Percentiles rank a stretch among this genome's conserved stretches.
phyloP scores from a whole-genome alignment of 2,888 invertebrate species.

The Rapana venosa region DNA sequence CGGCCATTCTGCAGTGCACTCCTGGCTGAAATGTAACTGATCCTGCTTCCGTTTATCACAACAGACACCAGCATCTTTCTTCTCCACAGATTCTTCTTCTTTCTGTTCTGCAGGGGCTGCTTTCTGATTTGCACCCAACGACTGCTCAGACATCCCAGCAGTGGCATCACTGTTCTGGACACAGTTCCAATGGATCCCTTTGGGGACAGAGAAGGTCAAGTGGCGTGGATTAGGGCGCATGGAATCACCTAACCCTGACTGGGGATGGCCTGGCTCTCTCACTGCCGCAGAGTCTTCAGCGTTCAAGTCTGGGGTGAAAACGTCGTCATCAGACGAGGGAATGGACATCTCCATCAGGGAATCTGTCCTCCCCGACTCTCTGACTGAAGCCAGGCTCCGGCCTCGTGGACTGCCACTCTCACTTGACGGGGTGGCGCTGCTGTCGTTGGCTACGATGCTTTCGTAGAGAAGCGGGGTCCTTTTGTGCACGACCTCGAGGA shows the following conservation, averaged over 20 bases:
- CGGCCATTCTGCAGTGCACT: no score
- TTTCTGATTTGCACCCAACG: no score
- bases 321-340: constrained; percentile 24
- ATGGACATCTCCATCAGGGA: constrained; percentile 16
- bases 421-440: background rate
- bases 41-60: no score
- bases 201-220: background rate
- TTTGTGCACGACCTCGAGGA: background rate
- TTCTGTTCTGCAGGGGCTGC: background rate
- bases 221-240: background rate
- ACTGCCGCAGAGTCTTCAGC: no score
- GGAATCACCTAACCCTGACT: background rate
- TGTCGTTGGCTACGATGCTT: background rate
- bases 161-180: background rate
- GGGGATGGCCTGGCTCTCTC: no score
- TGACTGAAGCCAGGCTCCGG: background rate
- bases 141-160: background rate
- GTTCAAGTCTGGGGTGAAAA: background rate
- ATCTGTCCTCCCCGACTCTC: background rate
- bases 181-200: background rate
- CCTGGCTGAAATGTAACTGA: no score
- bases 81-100: no score
- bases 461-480: background rate
- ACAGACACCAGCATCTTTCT: no score
- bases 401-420: background rate